Conservation (phyloP, 2,797 vertebrate genomes). For the Sebastiscus albofasciatus region DNA sequence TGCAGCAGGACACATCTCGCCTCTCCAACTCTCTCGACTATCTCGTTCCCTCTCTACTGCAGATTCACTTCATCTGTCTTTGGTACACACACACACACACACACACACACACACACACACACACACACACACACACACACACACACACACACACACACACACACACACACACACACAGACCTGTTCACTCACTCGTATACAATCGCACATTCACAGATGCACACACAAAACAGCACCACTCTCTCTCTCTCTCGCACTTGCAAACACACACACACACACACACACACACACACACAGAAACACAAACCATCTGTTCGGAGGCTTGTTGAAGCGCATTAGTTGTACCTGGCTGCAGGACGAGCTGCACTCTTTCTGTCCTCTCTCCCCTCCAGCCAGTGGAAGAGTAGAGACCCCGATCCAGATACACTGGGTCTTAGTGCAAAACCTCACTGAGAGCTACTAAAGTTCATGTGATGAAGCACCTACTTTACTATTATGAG, state of each 20-base stretch:
- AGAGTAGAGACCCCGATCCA: slow-evolving; percentile 6
- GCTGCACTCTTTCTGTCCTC: slow-evolving; percentile 12
- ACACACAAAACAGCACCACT: slow-evolving; percentile 15
- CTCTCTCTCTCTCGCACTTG: not conserved
- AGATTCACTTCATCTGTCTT: slow-evolving; percentile 14
- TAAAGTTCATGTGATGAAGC: slow-evolving; percentile 6
- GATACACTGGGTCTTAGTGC: not conserved
- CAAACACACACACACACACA: slow-evolving; percentile 15
- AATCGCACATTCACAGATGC: not conserved
- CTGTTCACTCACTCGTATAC: not conserved
- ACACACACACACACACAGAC: slow-evolving; percentile 3
- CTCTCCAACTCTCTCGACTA: slow-evolving; percentile 25
- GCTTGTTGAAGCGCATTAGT: slow-evolving; percentile 40
- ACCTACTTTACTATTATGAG: slow-evolving; percentile 1
- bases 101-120: slow-evolving; percentile 11
- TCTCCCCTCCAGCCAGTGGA: not conserved
- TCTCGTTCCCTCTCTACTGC: not conserved
- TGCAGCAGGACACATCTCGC: slow-evolving; percentile 12
- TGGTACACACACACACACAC: not conserved
- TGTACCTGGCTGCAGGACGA: slow-evolving; percentile 37
- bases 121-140: not conserved
- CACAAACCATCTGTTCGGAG: slow-evolving; percentile 54
- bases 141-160: not conserved
- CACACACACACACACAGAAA: slow-evolving; percentile 23
- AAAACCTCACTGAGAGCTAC: not conserved